A percentile compares a stretch with the other conserved stretches of the same genome.
These are phyloP conservation scores for Acestrorhynchus altus DNA, from an alignment of 2,797 vertebrate genomes.

Conservation along the genomic window DNA sequence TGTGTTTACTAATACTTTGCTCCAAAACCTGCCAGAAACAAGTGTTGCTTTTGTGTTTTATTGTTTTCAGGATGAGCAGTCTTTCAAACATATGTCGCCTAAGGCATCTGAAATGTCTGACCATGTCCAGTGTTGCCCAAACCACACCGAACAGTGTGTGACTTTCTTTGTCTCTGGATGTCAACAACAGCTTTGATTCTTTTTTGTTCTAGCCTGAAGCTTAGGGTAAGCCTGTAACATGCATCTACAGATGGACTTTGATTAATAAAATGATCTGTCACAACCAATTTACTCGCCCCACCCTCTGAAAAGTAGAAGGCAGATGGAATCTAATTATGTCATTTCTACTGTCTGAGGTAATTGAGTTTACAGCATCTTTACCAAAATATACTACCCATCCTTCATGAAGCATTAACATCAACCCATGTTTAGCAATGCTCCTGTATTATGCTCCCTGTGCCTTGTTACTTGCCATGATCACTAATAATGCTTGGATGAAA, in stretches of 20 bases:
- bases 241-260: conserved; percentile 23
- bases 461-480: conserved; percentile 11
- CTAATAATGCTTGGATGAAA: conserved; percentile 14
- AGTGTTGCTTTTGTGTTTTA: not conserved
- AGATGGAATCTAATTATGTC: conserved; percentile 13
- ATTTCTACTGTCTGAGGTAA: conserved; percentile 19
- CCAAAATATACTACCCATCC: conserved; percentile 7
- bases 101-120: conserved; percentile 1
- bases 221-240: not conserved
- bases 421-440: conserved; percentile 7
- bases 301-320: conserved; percentile 22
- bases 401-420: conserved; percentile 13
- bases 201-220: conserved; percentile 5
- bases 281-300: conserved; percentile 10
- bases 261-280: conserved; percentile 12
- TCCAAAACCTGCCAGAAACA: not conserved
- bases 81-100: not conserved
- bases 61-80: not conserved
- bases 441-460: not conserved
- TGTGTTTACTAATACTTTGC: conserved; percentile 10
- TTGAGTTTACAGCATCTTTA: conserved; percentile 28
- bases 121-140: not conserved
- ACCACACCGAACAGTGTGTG: not conserved
- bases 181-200: not conserved
- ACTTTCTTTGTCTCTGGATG: not conserved